Evolutionary conservation across 2,113 vertebrate genomes (phyloP).

Genomic region (Dendrocopos noguchii): DNA sequence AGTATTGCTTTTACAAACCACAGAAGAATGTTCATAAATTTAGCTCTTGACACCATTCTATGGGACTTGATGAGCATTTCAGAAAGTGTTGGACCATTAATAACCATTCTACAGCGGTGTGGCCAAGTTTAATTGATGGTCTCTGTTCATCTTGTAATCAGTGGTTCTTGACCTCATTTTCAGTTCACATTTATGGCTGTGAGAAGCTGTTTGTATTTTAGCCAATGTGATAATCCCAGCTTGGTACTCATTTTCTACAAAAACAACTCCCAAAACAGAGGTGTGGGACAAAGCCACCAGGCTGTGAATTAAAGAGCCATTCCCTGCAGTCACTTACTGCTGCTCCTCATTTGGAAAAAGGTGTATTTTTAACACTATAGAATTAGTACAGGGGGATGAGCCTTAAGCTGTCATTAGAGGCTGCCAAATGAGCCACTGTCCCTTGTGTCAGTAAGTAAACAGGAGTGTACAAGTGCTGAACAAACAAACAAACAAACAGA

Average conservation of each 20-base stretch:
- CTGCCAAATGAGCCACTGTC: conserved; percentile 61
- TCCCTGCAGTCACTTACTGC: conserved; percentile 8
- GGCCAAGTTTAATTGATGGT: conserved; percentile 50
- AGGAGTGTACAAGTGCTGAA: background rate
- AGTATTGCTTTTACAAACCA: background rate
- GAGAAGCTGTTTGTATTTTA: conserved; percentile 52
- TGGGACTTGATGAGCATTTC: conserved; percentile 70
- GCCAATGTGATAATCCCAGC: background rate
- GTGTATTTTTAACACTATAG: conserved; percentile 75
- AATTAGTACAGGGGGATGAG: conserved; percentile 68
- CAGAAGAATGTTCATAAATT: conserved; percentile 55
- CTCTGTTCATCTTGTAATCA: conserved; percentile 21
- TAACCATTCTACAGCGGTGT: background rate
- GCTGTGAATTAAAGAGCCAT: conserved; percentile 12
- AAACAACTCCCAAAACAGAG: conserved; percentile 44
- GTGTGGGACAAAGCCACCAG: conserved; percentile 36
- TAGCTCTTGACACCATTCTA: conserved; percentile 64
- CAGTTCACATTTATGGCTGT: conserved; percentile 37
- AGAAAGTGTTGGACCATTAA: conserved; percentile 72
- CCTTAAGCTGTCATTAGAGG: conserved; percentile 75
- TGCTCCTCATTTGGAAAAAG: conserved; percentile 17
- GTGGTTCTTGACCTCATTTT: conserved; percentile 19
- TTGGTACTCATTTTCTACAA: background rate
- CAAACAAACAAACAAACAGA: conserved; percentile 73
- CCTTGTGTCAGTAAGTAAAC: conserved; percentile 31